A percentile compares a stretch with the other conserved stretches of the same genome.
Conservation (phyloP, 1,140 invertebrate genomes). For the Muscidifurax raptorellus region DNA sequence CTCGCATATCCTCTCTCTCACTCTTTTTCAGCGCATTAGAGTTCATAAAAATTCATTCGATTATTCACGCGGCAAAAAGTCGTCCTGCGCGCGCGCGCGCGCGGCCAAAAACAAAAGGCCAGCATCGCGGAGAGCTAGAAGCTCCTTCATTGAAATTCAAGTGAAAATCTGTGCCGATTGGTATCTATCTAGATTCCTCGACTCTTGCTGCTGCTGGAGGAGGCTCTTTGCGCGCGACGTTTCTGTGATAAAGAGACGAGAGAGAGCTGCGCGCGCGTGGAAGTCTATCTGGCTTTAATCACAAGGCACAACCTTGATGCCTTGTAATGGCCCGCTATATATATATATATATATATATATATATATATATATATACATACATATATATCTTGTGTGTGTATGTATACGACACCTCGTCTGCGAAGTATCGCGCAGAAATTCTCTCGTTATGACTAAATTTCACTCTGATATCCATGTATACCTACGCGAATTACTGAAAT, state of each 20-base stretch:
- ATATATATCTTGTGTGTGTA: no score
- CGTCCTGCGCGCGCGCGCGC: no score
- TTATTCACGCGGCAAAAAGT: not conserved
- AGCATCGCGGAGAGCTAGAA: not conserved
- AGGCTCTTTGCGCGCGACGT: not conserved
- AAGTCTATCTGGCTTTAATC: conserved; percentile 39
- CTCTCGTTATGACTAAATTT: no score
- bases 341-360: no score
- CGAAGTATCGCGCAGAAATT: no score
- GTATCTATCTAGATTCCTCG: conserved; percentile 13
- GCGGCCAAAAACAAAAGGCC: conserved; percentile 11
- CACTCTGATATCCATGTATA: no score
- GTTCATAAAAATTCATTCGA: not conserved
- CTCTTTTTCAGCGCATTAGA: not conserved
- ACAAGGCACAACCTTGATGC: conserved; percentile 28
- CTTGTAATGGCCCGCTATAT: not conserved
- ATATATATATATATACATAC: no score
- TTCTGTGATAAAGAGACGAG: not conserved
- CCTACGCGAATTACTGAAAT: no score
- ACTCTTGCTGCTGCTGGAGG: not conserved
- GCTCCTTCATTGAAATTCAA: not conserved
- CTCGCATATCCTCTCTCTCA: no score
- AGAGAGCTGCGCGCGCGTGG: not conserved
- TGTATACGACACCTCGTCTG: no score
- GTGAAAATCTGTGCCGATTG: conserved; percentile 27